phyloP scores from a whole-genome alignment of 2,888 invertebrate genomes.

The Dichetophora obliterata region DNA sequence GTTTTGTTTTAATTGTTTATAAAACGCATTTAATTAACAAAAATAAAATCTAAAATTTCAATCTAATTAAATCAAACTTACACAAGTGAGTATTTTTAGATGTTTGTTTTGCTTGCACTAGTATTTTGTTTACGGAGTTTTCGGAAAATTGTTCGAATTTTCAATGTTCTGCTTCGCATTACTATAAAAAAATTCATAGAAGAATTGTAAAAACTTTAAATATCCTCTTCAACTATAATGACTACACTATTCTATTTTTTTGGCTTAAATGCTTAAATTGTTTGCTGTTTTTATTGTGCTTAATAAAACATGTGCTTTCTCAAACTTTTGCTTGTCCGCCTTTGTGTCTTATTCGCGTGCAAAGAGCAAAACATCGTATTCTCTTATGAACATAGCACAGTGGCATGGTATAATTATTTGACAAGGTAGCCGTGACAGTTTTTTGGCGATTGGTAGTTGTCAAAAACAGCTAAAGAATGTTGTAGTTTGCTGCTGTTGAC shows the following conservation, averaged over 20 bases:
- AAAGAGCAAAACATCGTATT: background rate
- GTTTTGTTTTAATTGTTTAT: background rate
- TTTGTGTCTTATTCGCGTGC: background rate
- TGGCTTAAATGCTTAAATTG: background rate
- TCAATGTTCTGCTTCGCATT: too few relatives aligned
- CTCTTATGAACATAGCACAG: background rate
- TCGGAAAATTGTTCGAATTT: too few relatives aligned
- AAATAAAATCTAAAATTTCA: background rate
- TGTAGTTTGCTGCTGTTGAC: too few relatives aligned
- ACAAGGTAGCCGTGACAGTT: too few relatives aligned
- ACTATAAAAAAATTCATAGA: too few relatives aligned
- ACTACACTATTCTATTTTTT: background rate
- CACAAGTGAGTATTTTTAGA: background rate
- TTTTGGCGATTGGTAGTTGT: too few relatives aligned
- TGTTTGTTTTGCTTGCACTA: background rate
- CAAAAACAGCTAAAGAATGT: too few relatives aligned
- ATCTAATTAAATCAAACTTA: background rate
- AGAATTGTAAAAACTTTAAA: background rate
- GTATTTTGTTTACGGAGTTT: background rate
- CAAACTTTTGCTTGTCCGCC: background rate
- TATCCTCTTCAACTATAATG: background rate
- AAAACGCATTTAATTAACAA: background rate
- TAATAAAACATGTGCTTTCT: background rate
- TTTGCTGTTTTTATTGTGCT: background rate
- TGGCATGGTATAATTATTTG: too few relatives aligned